Evolutionary conservation across 2,797 vertebrate species (phyloP).

Genomic region (Molothrus aeneus): DNA sequence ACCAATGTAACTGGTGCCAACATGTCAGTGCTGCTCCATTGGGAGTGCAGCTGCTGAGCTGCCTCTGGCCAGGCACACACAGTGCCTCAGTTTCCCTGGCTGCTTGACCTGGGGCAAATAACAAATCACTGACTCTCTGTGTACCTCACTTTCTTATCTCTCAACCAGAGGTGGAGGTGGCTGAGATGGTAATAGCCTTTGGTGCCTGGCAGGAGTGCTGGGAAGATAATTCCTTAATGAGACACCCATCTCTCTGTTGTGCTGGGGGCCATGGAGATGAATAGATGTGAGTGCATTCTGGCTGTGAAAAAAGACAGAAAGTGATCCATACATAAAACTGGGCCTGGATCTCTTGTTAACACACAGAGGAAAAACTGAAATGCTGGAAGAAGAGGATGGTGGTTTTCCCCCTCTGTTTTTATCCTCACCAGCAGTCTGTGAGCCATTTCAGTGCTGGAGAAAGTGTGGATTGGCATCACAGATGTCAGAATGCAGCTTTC

Average conservation of each 20-base stretch:
- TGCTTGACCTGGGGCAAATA: not conserved
- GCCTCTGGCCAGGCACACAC: accelerated
- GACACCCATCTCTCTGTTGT: not conserved
- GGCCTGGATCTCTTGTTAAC: not conserved
- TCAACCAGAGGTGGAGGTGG: not conserved
- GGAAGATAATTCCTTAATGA: conserved; percentile 7
- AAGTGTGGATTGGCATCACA: not conserved
- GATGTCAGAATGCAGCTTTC: not conserved
- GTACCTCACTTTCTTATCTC: not conserved
- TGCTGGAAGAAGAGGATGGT: not conserved
- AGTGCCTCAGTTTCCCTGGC: not conserved
- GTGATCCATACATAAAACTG: not conserved
- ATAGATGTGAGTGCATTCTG: not conserved
- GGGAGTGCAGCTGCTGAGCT: not conserved
- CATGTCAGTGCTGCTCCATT: accelerated
- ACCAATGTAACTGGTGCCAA: not conserved
- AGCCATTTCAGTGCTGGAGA: not conserved
- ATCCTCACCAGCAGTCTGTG: not conserved
- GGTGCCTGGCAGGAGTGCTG: not conserved
- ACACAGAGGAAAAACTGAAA: not conserved
- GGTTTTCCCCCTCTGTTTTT: not conserved
- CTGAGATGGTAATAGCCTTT: not conserved
- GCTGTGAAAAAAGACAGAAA: not conserved
- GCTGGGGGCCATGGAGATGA: conserved; percentile 1
- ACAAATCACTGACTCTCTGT: not conserved